Percentiles rank a stretch among this genome's conserved stretches.
phyloP scores from a whole-genome alignment of 2,113 vertebrate genomes.

The Recurvirostra avosetta region DNA sequence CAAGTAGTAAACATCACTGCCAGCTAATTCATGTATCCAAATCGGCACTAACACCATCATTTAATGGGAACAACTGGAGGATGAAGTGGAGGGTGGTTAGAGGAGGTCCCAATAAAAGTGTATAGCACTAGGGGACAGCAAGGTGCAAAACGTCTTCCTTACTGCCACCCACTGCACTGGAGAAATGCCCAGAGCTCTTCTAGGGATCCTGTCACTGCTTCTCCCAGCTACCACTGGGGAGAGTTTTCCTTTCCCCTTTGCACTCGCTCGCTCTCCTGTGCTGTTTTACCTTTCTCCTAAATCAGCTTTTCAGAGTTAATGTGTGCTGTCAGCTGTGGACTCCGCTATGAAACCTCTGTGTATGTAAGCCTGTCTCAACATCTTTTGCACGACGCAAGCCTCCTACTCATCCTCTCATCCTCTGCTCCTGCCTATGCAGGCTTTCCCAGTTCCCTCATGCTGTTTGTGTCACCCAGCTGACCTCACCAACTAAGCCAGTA shows the following conservation, averaged over 20 bases:
- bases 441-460: not conserved
- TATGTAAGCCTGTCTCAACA: not conserved
- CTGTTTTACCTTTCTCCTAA: not conserved
- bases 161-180: not conserved
- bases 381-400: not conserved
- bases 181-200: not conserved
- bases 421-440: not conserved
- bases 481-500: not conserved
- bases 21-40: not conserved
- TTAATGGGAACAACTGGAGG: not conserved
- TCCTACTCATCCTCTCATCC: not conserved
- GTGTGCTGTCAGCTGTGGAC: not conserved
- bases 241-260: not conserved
- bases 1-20: not conserved
- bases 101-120: not conserved
- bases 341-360: not conserved
- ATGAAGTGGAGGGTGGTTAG: not conserved
- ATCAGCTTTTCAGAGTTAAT: not conserved
- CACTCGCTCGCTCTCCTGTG: not conserved
- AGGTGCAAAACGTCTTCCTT: not conserved
- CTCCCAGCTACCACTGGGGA: not conserved
- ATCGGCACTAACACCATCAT: rapidly evolving
- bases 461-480: not conserved
- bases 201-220: not conserved
- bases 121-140: not conserved